Evolutionary conservation across 2,113 vertebrate genomes (phyloP).

Genomic region (Pseudopipra pipra): DNA sequence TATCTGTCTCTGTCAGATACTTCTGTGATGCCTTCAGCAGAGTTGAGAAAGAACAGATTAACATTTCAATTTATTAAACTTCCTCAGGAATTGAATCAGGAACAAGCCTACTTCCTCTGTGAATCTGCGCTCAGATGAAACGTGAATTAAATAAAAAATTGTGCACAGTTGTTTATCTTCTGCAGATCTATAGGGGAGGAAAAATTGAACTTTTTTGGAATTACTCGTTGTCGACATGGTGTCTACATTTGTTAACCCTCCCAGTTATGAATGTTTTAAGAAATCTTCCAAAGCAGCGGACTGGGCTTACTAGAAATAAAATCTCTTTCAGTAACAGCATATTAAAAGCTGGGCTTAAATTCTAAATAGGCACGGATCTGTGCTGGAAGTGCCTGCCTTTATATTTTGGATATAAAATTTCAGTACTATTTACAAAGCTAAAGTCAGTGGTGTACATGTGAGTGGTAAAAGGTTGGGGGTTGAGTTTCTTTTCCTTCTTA

Average conservation of each 20-base stretch:
- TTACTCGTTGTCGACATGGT: background rate
- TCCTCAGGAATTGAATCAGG: conserved; percentile 37
- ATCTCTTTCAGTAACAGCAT: background rate
- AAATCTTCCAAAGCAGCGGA: background rate
- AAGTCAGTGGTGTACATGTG: background rate
- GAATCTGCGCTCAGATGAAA: background rate
- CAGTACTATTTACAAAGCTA: background rate
- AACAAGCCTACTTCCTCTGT: conserved; percentile 28
- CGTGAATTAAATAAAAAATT: background rate
- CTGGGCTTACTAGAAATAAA: background rate
- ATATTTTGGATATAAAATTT: background rate
- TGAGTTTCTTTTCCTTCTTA: background rate
- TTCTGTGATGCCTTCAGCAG: conserved; percentile 26
- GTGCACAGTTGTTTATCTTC: background rate
- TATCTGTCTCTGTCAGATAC: conserved; percentile 32
- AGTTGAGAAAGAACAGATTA: conserved; percentile 69
- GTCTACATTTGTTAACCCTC: background rate
- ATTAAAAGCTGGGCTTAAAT: background rate
- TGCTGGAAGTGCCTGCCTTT: background rate
- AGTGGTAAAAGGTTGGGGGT: background rate
- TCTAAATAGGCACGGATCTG: background rate
- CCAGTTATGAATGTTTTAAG: background rate
- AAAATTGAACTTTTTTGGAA: background rate
- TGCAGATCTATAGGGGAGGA: background rate
- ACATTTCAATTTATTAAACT: conserved; percentile 59